Base-by-base conservation (phyloP, 2,797 vertebrate species). In the Nyctibius grandis region DNA sequence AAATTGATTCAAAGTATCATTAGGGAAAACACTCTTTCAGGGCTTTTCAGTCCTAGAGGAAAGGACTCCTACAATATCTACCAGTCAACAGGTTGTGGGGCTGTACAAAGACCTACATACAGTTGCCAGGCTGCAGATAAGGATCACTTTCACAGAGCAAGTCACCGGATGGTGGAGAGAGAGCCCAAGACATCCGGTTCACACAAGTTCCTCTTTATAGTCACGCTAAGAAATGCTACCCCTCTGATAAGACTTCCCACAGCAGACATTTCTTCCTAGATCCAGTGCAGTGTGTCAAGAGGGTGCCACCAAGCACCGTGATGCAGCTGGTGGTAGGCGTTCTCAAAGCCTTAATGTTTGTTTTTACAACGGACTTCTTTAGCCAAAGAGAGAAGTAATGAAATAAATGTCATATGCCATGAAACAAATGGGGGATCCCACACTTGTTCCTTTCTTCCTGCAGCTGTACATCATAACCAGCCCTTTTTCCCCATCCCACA, bases 141-240 rank as follows among this genome's bases (percentile, higher is more conserved):
- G 72, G 80, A 92, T 95, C 74, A 74, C 77, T 96, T 87, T 95
- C 86, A 93, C 74, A 86, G 45, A 94, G 53, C 59, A 73, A 79
- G 67, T 59, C 0, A 0, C 48, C 38, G 74, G 74, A 64, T 82
- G 84, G 68, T 70, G 80, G 38, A 34, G 84, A 85, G 80, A 69
- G 88, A 74, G 74, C 47, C 63, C 0, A 0, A 87, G 77, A 83
- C 9, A 4, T 87, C 92, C 18, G 19, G 47, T 91, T 69, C 5
- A 1, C 88, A 85, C 93, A 94, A 92, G 77, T 96, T 95, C 82
- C 85, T 95, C 94, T 91, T 96, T 85, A 85, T 85, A 82, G 91
- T 82, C 84, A 85, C 0, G 6, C 86, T 89, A 82, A 93, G 88
- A 89, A 91, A 76, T 0, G 18, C 51, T 73, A 4, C 0, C 4